Percentiles rank a stretch among this genome's conserved stretches.
phyloP scores from a whole-genome alignment of 1,140 invertebrate species.

The Drosophila asahinai region DNA sequence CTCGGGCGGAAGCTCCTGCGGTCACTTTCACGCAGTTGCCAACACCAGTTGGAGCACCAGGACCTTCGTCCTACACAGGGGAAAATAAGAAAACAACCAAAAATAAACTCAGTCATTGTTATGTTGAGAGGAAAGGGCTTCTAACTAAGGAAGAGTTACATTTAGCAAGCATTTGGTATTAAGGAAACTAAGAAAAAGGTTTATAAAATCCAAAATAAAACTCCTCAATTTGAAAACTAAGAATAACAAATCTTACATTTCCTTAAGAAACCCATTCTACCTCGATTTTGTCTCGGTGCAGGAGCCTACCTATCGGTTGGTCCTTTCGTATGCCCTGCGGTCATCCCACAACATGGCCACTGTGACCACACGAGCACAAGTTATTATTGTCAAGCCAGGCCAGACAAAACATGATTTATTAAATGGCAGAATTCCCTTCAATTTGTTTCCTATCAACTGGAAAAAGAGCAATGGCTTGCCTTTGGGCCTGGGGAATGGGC shows the following conservation, averaged over 20 bases:
- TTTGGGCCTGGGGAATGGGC: background rate
- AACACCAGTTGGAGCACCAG: slow-evolving; percentile 46
- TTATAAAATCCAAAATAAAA: too few species aligned
- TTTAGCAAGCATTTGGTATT: background rate
- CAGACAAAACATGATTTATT: slow-evolving; percentile 84
- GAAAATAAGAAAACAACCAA: background rate
- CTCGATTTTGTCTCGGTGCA: slow-evolving; percentile 4
- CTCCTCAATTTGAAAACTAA: too few species aligned
- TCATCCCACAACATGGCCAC: slow-evolving; percentile 65
- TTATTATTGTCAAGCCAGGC: slow-evolving; percentile 81
- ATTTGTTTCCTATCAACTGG: slow-evolving; percentile 83
- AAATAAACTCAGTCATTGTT: background rate
- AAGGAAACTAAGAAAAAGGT: too few species aligned
- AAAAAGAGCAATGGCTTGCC: slow-evolving; percentile 71
- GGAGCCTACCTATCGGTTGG: slow-evolving; percentile 58
- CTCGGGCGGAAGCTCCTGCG: slow-evolving; percentile 71
- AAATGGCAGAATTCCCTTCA: slow-evolving; percentile 82
- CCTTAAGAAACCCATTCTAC: background rate
- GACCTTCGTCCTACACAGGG: background rate
- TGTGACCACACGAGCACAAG: slow-evolving; percentile 75
- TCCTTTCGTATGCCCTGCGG: slow-evolving; percentile 35
- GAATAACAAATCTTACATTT: too few species aligned
- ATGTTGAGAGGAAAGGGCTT: background rate
- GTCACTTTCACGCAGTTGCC: slow-evolving; percentile 78
- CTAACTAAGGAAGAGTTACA: background rate